These are phyloP conservation scores for Rhodeus uyekii DNA, from an alignment of 2,797 vertebrate genomes.

Conservation along the genomic window DNA sequence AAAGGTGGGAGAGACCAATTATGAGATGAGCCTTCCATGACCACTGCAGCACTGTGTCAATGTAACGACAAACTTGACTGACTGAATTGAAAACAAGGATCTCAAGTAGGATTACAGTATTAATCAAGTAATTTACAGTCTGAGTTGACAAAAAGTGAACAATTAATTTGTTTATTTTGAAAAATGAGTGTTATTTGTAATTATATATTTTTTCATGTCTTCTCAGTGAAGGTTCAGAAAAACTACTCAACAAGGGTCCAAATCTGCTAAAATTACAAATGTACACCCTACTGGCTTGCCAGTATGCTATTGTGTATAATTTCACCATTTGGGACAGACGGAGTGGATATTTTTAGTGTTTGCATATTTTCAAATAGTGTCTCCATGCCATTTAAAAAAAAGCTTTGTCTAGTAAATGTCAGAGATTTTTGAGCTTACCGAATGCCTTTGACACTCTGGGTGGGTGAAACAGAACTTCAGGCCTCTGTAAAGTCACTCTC, in stretches of 20 bases:
- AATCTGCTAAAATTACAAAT: not conserved
- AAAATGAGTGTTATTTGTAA: too few species aligned
- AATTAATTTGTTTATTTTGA: too few species aligned
- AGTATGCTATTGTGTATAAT: not conserved
- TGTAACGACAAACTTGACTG: too few species aligned
- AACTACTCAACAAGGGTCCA: not conserved
- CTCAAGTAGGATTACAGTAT: too few species aligned
- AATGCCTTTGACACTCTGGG: slow-evolving; percentile 75
- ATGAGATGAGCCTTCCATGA: too few species aligned
- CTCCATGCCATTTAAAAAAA: not conserved
- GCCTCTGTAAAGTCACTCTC: slow-evolving; percentile 80
- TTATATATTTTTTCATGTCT: too few species aligned
- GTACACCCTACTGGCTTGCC: not conserved
- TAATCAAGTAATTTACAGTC: too few species aligned
- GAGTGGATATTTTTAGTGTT: not conserved
- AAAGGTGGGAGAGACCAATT: too few species aligned
- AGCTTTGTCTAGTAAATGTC: not conserved
- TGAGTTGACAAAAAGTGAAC: too few species aligned
- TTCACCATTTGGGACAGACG: not conserved
- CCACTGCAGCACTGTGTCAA: too few species aligned
- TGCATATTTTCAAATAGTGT: not conserved
- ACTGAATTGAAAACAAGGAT: too few species aligned
- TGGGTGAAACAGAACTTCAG: slow-evolving; percentile 76
- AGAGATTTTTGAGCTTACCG: slow-evolving; percentile 38
- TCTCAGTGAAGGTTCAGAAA: not conserved